phyloP scores from a whole-genome alignment of 2,888 invertebrate genomes.

The Andricus curvator region DNA sequence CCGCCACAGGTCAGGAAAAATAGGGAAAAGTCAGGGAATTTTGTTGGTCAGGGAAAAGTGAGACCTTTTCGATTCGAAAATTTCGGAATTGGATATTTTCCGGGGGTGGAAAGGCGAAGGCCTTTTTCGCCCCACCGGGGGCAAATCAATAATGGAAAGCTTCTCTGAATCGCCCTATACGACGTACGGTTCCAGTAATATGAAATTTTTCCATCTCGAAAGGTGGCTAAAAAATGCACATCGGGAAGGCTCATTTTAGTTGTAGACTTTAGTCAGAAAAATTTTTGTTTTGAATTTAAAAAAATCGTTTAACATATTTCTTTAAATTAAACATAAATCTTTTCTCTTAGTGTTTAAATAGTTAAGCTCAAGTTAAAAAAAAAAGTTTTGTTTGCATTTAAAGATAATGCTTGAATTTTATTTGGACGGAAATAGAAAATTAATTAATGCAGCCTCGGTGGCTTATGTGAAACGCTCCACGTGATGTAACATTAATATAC shows the following conservation, averaged over 20 bases:
- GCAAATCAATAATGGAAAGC: conserved; percentile 35
- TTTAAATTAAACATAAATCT: too few relatives aligned
- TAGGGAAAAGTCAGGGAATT: too few relatives aligned
- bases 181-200: background rate
- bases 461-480: conserved; percentile 10
- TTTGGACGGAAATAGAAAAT: background rate
- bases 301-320: too few relatives aligned
- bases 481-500: conserved; percentile 16
- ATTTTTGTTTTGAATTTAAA: too few relatives aligned
- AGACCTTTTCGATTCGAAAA: background rate
- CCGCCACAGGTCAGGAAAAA: too few relatives aligned
- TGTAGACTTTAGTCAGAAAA: background rate
- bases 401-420: background rate
- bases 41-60: background rate
- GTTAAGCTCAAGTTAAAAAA: too few relatives aligned
- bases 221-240: background rate
- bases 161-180: background rate
- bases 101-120: background rate
- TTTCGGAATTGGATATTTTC: conserved; percentile 31
- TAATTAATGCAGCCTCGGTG: conserved; percentile 1
- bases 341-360: too few relatives aligned
- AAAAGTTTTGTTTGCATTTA: background rate
- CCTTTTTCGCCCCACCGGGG: background rate
- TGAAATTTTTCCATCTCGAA: background rate
- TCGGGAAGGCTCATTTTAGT: background rate